phyloP scores from a whole-genome alignment of 2,888 invertebrate species.

The Cacoxenus indagator region DNA sequence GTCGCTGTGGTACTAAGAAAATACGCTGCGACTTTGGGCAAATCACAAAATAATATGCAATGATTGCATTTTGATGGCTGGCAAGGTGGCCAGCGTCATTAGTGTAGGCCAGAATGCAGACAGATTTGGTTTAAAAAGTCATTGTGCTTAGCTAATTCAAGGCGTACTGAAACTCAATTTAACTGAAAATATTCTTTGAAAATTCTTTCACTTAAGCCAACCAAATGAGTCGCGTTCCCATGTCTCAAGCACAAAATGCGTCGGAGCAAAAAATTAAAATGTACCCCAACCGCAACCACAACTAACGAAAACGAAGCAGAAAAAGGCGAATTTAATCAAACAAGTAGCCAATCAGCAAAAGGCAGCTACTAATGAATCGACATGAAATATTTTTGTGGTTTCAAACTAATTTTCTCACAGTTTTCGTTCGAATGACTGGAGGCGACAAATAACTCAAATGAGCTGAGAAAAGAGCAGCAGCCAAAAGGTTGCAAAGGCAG shows the following conservation, averaged over 20 bases:
- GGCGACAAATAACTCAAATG: constrained; percentile 33
- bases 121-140: no score
- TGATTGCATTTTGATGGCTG: constrained; percentile 52
- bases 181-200: no score
- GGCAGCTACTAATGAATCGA: constrained; percentile 21
- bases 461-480: background rate
- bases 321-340: constrained; percentile 34
- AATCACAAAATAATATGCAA: constrained; percentile 54
- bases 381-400: constrained; percentile 4
- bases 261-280: constrained; percentile 23
- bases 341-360: constrained; percentile 30
- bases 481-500: background rate
- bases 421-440: constrained; percentile 37
- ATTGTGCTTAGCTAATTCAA: no score
- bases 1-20: background rate
- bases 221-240: no score
- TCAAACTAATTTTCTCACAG: constrained; percentile 46
- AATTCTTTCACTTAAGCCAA: no score
- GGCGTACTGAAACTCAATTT: no score
- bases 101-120: no score
- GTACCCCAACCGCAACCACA: constrained; percentile 27
- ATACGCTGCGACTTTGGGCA: constrained; percentile 22
- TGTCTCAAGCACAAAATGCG: background rate
- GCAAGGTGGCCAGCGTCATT: background rate
- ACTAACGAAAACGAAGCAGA: constrained; percentile 11